Conservation (phyloP, 2,797 vertebrate species). For the Myiotriccus ornatus region DNA sequence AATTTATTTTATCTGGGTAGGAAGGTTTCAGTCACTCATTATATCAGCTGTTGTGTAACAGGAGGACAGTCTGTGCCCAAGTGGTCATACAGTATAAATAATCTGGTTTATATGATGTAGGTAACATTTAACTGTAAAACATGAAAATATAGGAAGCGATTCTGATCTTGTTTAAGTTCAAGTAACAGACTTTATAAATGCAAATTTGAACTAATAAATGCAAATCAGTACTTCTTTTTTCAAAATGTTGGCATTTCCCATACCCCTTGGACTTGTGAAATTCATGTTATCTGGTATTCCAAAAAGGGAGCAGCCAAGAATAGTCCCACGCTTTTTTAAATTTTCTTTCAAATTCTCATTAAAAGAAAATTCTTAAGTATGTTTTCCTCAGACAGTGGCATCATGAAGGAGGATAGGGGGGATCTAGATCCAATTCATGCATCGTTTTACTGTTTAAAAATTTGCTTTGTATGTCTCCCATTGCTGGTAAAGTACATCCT, state of each 20-base stretch:
- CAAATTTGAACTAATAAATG: neutral
- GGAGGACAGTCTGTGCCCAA: neutral
- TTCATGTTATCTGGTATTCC: neutral
- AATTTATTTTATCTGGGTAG: neutral
- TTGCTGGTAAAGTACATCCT: neutral
- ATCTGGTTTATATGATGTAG: neutral
- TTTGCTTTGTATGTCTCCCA: neutral
- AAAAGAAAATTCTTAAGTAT: neutral
- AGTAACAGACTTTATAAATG: neutral
- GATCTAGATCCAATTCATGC: neutral
- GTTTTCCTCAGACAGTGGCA: neutral
- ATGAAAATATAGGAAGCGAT: neutral
- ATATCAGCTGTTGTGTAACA: neutral
- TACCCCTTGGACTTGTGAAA: neutral
- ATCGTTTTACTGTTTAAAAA: neutral
- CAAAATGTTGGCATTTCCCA: neutral
- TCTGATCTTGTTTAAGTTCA: neutral
- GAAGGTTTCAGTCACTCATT: neutral
- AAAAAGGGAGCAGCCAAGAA: neutral
- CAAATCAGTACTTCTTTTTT: neutral
- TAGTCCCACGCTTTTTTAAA: fast-evolving
- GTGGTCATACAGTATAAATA: neutral
- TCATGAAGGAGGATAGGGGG: neutral
- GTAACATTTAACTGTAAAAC: neutral
- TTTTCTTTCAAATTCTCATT: neutral